phyloP scores from a whole-genome alignment of 2,113 vertebrate genomes.

The Pandion haliaetus region DNA sequence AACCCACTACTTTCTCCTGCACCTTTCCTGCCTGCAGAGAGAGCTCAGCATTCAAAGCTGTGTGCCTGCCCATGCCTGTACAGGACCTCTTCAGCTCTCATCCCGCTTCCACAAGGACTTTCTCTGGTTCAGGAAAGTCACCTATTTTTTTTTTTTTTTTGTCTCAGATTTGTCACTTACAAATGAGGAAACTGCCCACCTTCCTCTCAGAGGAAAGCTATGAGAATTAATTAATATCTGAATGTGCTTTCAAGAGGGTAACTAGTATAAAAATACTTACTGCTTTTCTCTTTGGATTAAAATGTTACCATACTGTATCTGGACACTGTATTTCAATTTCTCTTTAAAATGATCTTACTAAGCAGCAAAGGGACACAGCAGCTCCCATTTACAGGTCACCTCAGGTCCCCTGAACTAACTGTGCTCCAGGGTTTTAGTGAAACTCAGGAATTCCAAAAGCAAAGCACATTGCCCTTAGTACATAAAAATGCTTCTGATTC shows the following conservation, averaged over 20 bases:
- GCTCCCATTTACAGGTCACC: slow-evolving; percentile 44
- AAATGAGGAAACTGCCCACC: background rate
- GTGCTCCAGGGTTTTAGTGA: background rate
- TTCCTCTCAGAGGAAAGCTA: background rate
- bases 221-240: background rate
- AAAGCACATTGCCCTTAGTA: slow-evolving; percentile 41
- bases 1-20: background rate
- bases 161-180: background rate
- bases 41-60: background rate
- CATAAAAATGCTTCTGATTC: slow-evolving; percentile 47
- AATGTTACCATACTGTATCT: background rate
- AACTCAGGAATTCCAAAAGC: slow-evolving; percentile 50
- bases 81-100: background rate
- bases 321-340: background rate
- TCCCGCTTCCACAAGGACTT: background rate
- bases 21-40: background rate
- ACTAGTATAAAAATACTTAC: background rate
- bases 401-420: slow-evolving; percentile 47
- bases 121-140: background rate
- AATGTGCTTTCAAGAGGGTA: background rate
- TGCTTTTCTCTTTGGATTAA: slow-evolving; percentile 15
- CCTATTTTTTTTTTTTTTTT: background rate
- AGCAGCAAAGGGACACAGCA: slow-evolving; percentile 10
- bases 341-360: background rate
- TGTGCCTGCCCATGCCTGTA: background rate